Evolutionary conservation across 2,888 invertebrate genomes (phyloP), one percentile per base, ranked within the genome.

Genomic region (Magallana nippona): DNA sequence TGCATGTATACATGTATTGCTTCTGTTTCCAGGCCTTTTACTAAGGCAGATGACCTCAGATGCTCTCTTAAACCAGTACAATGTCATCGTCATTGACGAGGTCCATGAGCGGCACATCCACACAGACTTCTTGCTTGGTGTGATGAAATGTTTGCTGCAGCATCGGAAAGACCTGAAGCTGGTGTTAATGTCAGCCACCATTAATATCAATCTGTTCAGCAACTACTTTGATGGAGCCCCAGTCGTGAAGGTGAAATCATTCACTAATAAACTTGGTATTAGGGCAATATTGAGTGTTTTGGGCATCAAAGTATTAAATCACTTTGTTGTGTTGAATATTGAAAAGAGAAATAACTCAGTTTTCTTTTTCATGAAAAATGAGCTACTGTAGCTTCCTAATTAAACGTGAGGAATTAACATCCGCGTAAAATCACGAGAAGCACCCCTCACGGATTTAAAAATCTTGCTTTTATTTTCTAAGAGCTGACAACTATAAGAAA

Each of bases 141-240:
- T 99, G 0, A 96, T 99, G 89, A 98, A 98, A 93, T 99, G 98
- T 94, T 95, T 99, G 11, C 95, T 98, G 79, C 96, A 97, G 90
- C 97, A 97, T 91, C 95, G 97, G 80, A 88, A 90, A 10, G 93
- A 98, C 91, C 95, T 99, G 32, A 99, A 98, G 94, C 94, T 98
- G 17, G 93, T 95, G 13, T 96, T 99, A 0, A 99, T 99, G 99
- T 99, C 99, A 0, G 99, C 99, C 17, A 99, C 99, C 0, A 99
- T 99, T 84, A 99, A 99, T 95, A 96, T 99, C 55, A 96, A 98
- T 89, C 95, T 99, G n/a, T 99, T 99, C 94, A 96, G 96, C 87
- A 95, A 96, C 89, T 99, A 98, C 94, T 99, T 99, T 91, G 97
- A 98, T 93, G 95, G 96, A 77, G 97, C 97, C 77, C 96, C 96